phyloP scores from a whole-genome alignment of 2,888 invertebrate species.

The Argynnis bischoffii region DNA sequence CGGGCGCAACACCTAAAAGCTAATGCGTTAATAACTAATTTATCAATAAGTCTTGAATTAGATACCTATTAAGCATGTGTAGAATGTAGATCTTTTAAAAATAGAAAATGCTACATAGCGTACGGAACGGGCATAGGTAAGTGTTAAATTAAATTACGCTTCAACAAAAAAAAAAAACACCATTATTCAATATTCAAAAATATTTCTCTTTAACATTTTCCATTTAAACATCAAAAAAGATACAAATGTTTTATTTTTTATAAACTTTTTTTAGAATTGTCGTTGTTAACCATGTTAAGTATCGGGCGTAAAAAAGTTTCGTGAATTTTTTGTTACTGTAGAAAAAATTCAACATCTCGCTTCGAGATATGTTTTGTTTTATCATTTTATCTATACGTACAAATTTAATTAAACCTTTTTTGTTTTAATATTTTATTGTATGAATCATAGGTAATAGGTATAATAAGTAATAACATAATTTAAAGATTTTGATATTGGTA shows the following conservation, averaged over 20 bases:
- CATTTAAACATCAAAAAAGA: conserved; percentile 4
- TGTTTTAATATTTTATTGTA: conserved; percentile 2
- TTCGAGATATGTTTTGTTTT: conserved; percentile 8
- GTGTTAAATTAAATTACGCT: too few relatives aligned
- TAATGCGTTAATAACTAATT: too few relatives aligned
- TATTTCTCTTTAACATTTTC: conserved; percentile 6
- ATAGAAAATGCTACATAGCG: too few relatives aligned
- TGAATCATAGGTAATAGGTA: not conserved
- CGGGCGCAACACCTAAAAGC: too few relatives aligned
- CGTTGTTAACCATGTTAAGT: conserved; percentile 1
- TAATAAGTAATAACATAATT: not conserved
- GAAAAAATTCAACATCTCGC: conserved; percentile 1
- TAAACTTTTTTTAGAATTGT: conserved; percentile 13
- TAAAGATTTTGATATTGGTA: conserved; percentile 12
- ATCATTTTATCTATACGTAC: conserved; percentile 1
- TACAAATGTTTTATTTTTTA: conserved; percentile 10
- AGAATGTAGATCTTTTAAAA: too few relatives aligned
- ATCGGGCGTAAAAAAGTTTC: not conserved
- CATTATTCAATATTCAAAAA: too few relatives aligned
- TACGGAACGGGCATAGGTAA: too few relatives aligned
- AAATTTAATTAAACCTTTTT: conserved; percentile 1
- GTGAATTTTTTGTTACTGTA: not conserved
- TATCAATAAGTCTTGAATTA: too few relatives aligned
- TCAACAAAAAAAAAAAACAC: too few relatives aligned
- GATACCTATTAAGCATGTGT: too few relatives aligned